Evolutionary conservation across 2,797 vertebrate genomes (phyloP), one percentile per base, ranked within the genome.

Genomic region (Babyrousa celebensis): DNA sequence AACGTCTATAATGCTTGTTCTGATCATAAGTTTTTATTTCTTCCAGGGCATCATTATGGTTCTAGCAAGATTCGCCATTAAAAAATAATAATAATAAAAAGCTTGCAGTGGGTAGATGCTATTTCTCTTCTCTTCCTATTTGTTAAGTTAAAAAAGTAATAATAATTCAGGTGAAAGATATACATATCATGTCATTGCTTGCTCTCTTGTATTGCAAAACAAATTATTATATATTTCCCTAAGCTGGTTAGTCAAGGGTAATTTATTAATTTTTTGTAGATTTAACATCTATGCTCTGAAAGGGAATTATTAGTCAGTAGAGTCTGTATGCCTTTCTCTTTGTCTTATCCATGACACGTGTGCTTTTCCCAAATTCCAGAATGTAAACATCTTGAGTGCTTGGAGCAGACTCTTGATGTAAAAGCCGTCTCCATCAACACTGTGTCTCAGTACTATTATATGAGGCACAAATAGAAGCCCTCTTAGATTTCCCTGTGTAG

Each of bases 11-110:
- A 98, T 70, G 93, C 84, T 98, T 96, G 97, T 95, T 89, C 96
- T 97, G 96, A 96, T 97, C 98, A 97, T 95, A 97, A 98, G 97
- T 90, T 98, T 98, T 98, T 98, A 98, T 98, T 98, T 98, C 98
- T 98, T 98, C 75, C 95, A 82, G 85, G 92, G 97, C 95, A 98
- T 96, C 82, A 94, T 98, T 98, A 97, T 83, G 97, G 90, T 89
- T 98, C 96, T 91, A 96, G 97, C 70, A 97, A 98, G 95, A 98
- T 97, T 96, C 14, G 2, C 40, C 95, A 97, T 97, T 98, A 97
- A 97, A 85, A 96, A 97, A 98, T 79, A 86, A 95, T 89, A 95
- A 91, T 95, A 97, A 92, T 94, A 93, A 95, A 97, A 97, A 89
- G 0, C 97, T 89, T 77, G 85, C 82, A 60, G 85, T 96, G 85